Evolutionary conservation across 2,888 invertebrate species (phyloP), one percentile per base, ranked within the genome.

Genomic region (Cephus sareptanus): DNA sequence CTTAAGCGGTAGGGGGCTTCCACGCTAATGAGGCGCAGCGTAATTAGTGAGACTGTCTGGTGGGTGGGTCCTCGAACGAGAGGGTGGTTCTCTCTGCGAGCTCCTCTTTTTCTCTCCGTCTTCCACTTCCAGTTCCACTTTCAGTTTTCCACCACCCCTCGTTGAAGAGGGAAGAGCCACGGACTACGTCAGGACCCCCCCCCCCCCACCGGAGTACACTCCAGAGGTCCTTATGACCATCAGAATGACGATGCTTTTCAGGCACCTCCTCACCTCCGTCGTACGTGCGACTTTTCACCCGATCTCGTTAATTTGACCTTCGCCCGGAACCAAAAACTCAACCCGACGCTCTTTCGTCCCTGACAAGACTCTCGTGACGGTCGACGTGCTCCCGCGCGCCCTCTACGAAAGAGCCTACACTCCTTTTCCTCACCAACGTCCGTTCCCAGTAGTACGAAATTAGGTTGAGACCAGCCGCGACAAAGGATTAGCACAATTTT

Each of bases 31-130:
- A 91, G 91, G 90, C 90, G 88, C 89, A 85, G 87, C 86, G 90
- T 91, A 91, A 91, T 91, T 91, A 91, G 91, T 91, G 91, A 90
- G 90, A 90, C 90, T 90, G 91, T 91, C 90, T 90, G 88, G 86
- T 83, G 86, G 88, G 85, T 85, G 84, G 80, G 83, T 80, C 71
- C 71, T 71, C 71, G 31, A 56, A 81, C 15, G 68, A 12, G 78
- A 83, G 80, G 82, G 82, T 79, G 83, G 80, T 83, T 85, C 85
- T 82, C 85, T 84, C 33, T 84, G 81, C 83, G 76, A 84, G 83
- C 81, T 79, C 84, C 80, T 81, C 82, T 81, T 77, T 82, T 80
- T 76, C 77, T 73, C 76, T 76, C 81, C 79, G 75, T 73, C 76
- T 80, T 82, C 81, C 71, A 71, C 71, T 70, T 70, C 30, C 70